Conservation (phyloP, 1,140 invertebrate species). For the Aleiodes sp. region DNA sequence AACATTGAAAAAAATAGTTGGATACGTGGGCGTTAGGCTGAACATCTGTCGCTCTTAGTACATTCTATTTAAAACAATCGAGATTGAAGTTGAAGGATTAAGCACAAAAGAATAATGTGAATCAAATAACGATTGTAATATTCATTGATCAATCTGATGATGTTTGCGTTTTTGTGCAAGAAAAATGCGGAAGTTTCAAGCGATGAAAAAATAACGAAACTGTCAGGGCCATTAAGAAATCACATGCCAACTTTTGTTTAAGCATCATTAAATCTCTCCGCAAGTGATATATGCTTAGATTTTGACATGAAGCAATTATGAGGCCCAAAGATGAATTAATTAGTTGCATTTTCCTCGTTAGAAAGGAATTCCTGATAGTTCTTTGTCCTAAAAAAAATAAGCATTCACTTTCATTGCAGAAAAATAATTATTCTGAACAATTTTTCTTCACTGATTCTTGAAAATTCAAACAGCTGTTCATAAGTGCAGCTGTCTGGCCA, state of each 20-base stretch:
- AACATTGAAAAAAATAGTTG: background rate
- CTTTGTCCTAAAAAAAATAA: no score
- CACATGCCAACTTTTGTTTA: constrained; percentile 37
- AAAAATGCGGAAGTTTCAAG: constrained; percentile 4
- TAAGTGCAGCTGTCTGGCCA: background rate
- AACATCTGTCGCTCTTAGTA: background rate
- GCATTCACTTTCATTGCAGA: no score
- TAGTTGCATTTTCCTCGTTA: no score
- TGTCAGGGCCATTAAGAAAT: constrained; percentile 14
- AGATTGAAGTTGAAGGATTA: no score
- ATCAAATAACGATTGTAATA: background rate
- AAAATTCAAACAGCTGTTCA: no score
- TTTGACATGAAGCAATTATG: background rate
- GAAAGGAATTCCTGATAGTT: no score
- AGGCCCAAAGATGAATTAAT: no score
- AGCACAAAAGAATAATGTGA: no score
- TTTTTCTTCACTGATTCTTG: no score
- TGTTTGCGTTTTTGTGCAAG: constrained; percentile 1
- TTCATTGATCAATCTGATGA: background rate
- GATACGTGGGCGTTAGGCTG: background rate
- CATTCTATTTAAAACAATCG: no score
- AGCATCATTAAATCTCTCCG: constrained; percentile 39
- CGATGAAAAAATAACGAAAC: background rate
- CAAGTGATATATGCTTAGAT: background rate
- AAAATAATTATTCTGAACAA: no score